Conservation (phyloP, 1,140 invertebrate genomes). For the Medauroidea extradentata region DNA sequence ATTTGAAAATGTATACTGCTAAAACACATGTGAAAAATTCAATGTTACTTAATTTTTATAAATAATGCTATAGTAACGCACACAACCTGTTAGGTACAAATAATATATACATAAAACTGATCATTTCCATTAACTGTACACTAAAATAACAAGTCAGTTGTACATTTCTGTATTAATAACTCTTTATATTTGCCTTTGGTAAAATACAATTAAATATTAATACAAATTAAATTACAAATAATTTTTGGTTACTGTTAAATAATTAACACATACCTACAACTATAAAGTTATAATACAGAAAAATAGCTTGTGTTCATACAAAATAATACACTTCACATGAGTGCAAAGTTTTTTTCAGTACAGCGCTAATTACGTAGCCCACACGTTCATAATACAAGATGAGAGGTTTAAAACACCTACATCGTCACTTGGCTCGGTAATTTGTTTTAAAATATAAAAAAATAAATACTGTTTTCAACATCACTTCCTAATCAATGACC, state of each 20-base stretch:
- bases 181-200: conserved; percentile 8
- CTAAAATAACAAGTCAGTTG: too few relatives aligned
- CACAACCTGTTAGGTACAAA: too few relatives aligned
- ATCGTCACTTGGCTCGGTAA: background rate
- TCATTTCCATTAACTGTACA: too few relatives aligned
- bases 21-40: too few relatives aligned
- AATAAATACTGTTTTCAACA: background rate
- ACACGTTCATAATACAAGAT: too few relatives aligned
- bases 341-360: background rate
- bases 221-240: background rate
- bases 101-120: too few relatives aligned
- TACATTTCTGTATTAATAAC: too few relatives aligned
- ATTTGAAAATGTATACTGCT: too few relatives aligned
- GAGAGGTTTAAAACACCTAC: background rate
- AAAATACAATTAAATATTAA: conserved; percentile 6
- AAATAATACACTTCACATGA: background rate
- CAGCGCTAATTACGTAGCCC: too few relatives aligned
- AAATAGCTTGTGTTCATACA: background rate
- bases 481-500: conserved; percentile 60
- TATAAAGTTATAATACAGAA: background rate
- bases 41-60: too few relatives aligned
- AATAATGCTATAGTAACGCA: too few relatives aligned
- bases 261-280: background rate
- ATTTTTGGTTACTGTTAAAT: conserved; percentile 3
- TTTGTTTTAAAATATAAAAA: background rate